Evolutionary conservation across 2,888 invertebrate genomes (phyloP).

Genomic region (Oligia fasciuncula): DNA sequence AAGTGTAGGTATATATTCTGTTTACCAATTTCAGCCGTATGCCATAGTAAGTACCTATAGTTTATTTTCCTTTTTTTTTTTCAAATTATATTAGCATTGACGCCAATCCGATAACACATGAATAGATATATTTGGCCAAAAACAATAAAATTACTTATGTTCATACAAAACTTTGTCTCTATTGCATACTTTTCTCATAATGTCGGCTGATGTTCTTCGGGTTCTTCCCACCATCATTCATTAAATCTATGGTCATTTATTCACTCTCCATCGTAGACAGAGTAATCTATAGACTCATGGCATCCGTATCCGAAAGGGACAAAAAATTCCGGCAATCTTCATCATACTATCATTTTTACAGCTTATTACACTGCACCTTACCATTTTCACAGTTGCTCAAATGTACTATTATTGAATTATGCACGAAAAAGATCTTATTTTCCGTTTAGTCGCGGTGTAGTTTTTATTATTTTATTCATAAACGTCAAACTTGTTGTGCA

Average conservation of each 20-base stretch:
- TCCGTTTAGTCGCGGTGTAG: no score
- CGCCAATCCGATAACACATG: background rate
- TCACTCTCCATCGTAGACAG: background rate
- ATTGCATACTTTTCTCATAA: background rate
- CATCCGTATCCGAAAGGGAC: no score
- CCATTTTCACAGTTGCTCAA: no score
- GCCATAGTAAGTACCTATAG: background rate
- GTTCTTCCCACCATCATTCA: background rate
- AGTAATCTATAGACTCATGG: no score
- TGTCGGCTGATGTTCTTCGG: background rate
- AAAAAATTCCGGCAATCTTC: no score
- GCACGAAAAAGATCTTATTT: no score
- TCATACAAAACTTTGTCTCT: background rate
- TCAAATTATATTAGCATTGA: background rate
- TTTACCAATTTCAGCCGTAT: background rate
- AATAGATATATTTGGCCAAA: background rate
- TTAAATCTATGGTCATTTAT: background rate
- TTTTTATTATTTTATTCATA: no score
- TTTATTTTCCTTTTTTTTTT: background rate
- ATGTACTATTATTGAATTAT: no score
- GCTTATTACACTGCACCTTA: no score
- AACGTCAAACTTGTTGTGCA: no score
- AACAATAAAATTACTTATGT: background rate
- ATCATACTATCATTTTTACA: no score
- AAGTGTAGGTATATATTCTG: background rate